Base-by-base conservation (phyloP, 2,888 invertebrate genomes). In the Operophtera brumata region DNA sequence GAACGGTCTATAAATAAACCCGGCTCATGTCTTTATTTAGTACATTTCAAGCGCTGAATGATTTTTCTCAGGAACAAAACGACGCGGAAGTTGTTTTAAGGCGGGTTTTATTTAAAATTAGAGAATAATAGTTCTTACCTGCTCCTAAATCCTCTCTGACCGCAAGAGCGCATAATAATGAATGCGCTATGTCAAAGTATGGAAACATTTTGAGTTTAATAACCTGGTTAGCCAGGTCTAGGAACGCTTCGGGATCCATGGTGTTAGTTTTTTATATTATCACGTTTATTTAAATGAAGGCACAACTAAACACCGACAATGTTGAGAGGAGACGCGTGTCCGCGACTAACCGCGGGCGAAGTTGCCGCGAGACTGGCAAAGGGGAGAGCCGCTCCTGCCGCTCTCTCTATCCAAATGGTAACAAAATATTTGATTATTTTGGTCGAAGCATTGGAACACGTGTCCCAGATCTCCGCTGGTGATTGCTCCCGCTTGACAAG, bases 141-240 rank as follows among this genome's bases (percentile, higher is more conserved):
- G 94, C 91, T 73, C 97, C 97, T 78, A 98, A 92, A 91, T 99
- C 99, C 86, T 99, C 99, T 77, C 98, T 93, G 66, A 99, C 98
- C 74, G 96, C 96, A 73, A 99, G 91, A 78, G 98, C 97, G 91
- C 97, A 97, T 70, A 99, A 91, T 73, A 97, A 93, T 86, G 97
- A 97, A 91, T 99, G 98, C 70, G 99, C 99, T 75, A 99, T 95
- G 86, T 99, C 99, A 90, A 99, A 99, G 91, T 98, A 99, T 50
- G 99, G 99, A 83, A 96, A 99, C 99, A 99, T 99, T 93, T 99
- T 98, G 71, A 99, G 92, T 90, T 99, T 98, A 73, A 98, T 97
- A 91, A 99, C 97, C 93, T 97, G 97, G 91, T 98, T 98, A 91
- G 99, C 99, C 93, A 99, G 94, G 90, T 99, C 98, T 81, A 99